phyloP scores from a whole-genome alignment of 2,797 vertebrate genomes.

The Leptodactylus fallax region DNA sequence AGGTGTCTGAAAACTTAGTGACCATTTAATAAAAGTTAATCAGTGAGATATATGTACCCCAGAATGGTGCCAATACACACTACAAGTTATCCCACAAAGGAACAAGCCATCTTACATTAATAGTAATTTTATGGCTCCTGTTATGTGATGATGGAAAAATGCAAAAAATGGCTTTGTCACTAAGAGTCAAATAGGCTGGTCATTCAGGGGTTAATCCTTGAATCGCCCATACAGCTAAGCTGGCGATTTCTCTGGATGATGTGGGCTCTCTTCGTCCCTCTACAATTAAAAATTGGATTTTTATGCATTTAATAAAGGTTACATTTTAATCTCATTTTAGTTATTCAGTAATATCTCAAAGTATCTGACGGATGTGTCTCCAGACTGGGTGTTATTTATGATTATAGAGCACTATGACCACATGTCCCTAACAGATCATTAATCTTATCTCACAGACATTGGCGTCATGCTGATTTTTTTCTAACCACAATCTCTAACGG shows the following conservation, averaged over 20 bases:
- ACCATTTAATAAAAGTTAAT: too few relatives aligned
- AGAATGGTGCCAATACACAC: too few relatives aligned
- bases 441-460: constrained; percentile 20
- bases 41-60: too few relatives aligned
- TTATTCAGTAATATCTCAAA: not conserved
- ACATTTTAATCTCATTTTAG: not conserved
- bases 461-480: not conserved
- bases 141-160: too few relatives aligned
- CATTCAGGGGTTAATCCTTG: too few relatives aligned
- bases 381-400: not conserved
- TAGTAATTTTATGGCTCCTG: too few relatives aligned
- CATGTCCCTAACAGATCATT: not conserved
- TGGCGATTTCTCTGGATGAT: not conserved
- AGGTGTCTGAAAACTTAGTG: too few relatives aligned
- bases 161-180: too few relatives aligned
- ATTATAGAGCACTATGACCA: not conserved
- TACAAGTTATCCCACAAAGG: too few relatives aligned
- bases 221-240: too few relatives aligned
- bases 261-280: not conserved
- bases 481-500: not conserved
- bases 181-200: too few relatives aligned
- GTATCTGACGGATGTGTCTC: not conserved
- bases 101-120: too few relatives aligned
- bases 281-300: not conserved
- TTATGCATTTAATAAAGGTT: not conserved